Evolutionary conservation across 2,797 vertebrate species (phyloP), one percentile per base, ranked within the genome.

Genomic region (Prionace glauca): DNA sequence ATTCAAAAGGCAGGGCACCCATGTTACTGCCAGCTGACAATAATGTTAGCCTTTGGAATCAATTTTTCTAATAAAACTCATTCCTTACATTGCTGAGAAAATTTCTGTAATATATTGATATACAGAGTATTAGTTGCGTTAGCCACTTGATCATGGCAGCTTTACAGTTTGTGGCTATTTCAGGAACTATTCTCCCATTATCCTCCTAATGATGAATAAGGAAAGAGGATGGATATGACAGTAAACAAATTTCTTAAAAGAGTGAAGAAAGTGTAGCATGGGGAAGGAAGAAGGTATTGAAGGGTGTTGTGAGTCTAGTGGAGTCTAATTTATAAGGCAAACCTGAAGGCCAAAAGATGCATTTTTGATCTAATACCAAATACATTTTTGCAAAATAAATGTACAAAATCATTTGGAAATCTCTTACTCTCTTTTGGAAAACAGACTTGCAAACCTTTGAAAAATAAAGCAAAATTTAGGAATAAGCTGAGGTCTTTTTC

Each of bases 321-420:
- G 72, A 77, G 71, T n/a, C 14, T n/a, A 74, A 74, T 74, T 94
- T 56, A 45, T 74, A 74, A 71, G 41, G 45, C 45, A 94, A 32
- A 56, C 45, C 56, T 50, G 50, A 32, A 77, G 50, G 16, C 29
- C 10, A n/a, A 74, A 77, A 95, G 45, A 60, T 77, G 29, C 29
- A 56, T 18, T 12, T 56, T 56, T 56, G 50, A 3, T 56, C 5
- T 56, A 56, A 56, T 56, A 56, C 4, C 50, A 56, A 11, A 29
- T 95, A 45, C 92, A 74, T 26, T 74, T 60, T 56, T 95, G 69
- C 24, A 95, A 60, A 95, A 32, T 26, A 56, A 95, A 29, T 91
- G 41, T 77, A 14, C 16, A 74, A 74, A 29, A 95, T 56, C 0
- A 41, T 92, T 69, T 22, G n/a, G n/a, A 41, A 84, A 84, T 22